Percentiles rank a stretch among this genome's conserved stretches.
Conservation (phyloP, 2,113 vertebrate species). For the Phyllostomus hastatus region DNA sequence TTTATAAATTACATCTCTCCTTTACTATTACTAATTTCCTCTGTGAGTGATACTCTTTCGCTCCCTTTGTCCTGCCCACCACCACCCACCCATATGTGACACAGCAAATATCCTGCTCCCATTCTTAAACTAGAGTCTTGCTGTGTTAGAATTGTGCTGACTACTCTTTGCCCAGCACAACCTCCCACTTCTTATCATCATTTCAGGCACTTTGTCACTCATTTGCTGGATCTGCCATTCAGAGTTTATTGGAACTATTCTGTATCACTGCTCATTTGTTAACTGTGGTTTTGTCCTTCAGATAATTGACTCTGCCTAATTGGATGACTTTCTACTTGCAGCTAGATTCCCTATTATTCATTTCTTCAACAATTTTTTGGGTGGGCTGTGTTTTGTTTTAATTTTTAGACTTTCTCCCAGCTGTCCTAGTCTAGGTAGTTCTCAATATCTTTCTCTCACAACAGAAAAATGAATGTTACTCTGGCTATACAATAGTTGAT, state of each 20-base stretch:
- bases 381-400: background rate
- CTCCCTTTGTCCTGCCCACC: background rate
- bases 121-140: background rate
- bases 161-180: background rate
- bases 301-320: background rate
- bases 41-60: background rate
- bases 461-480: background rate
- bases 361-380: background rate
- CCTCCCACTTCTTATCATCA: background rate
- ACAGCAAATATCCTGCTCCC: background rate
- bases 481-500: background rate
- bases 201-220: background rate
- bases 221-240: background rate
- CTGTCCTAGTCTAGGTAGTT: background rate
- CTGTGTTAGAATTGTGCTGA: background rate
- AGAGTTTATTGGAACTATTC: background rate
- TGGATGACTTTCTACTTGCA: background rate
- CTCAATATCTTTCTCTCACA: background rate
- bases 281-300: background rate
- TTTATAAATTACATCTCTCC: background rate
- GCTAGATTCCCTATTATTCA: background rate
- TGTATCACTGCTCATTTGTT: background rate
- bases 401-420: background rate
- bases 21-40: background rate
- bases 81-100: background rate